phyloP scores from a whole-genome alignment of 1,140 invertebrate genomes.

The Hirudo medicinalis region DNA sequence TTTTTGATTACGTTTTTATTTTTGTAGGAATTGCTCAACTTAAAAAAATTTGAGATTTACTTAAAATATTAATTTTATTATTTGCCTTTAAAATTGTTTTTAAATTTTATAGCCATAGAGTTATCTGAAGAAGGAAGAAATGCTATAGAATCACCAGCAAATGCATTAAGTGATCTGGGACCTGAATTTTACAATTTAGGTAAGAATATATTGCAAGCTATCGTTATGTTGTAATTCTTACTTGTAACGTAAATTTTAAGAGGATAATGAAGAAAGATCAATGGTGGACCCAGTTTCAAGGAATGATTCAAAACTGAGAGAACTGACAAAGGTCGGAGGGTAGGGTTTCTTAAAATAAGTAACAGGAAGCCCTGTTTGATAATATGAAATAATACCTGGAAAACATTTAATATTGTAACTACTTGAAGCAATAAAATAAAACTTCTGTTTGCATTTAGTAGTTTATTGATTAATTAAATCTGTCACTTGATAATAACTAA shows the following conservation, averaged over 20 bases:
- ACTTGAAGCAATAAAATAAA: too few relatives aligned
- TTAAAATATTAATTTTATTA: conserved; percentile 20
- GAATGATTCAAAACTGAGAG: conserved; percentile 71
- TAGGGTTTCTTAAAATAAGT: neutral
- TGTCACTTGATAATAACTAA: too few relatives aligned
- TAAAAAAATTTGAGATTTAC: neutral
- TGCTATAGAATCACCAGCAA: conserved; percentile 87
- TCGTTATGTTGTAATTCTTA: conserved; percentile 12
- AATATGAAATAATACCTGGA: too few relatives aligned
- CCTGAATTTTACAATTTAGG: conserved; percentile 49
- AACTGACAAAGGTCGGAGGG: conserved; percentile 52
- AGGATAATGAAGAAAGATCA: conserved; percentile 88
- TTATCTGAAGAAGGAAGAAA: conserved; percentile 87
- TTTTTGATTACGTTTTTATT: neutral
- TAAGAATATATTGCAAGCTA: neutral
- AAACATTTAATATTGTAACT: too few relatives aligned
- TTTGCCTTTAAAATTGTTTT: neutral
- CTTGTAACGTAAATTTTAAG: conserved; percentile 42
- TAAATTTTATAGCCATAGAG: conserved; percentile 64
- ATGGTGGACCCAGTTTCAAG: conserved; percentile 79
- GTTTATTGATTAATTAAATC: too few relatives aligned
- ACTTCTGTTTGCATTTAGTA: too few relatives aligned
- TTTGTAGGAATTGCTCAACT: conserved; percentile 13
- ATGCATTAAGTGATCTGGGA: conserved; percentile 65
- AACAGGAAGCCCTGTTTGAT: too few relatives aligned